Evolutionary conservation across 2,888 invertebrate genomes (phyloP), one percentile per base, ranked within the genome.

Genomic region (Lysandra coridon): DNA sequence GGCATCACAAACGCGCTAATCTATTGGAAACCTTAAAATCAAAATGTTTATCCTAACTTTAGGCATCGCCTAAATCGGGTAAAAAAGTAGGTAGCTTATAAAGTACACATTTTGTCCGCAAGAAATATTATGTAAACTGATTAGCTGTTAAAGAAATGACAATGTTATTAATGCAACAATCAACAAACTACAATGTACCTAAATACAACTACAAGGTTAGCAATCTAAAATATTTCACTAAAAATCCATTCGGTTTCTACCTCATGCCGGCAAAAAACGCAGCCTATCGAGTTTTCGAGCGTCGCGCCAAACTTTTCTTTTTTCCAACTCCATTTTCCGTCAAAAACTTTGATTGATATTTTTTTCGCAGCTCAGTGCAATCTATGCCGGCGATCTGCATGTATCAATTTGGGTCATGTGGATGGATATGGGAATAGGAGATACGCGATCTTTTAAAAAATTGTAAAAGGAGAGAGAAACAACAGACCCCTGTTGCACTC

Each of bases 291-390:
- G 33, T 37, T 69, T 69, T 69, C 37, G 33, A 37, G 33, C 69
- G 69, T 69, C 69, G 33, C 69, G 69, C 33, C 5, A 69, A 69
- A 37, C 69, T 69, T 69, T 69, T 69, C 69, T 33, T 69, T 69
- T 69, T 69, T 37, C 33, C 14, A 17, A 69, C 69, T 69, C 69
- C 14, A 33, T 37, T 69, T 37, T 69, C 69, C 69, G 69, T 69
- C 69, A 69, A 69, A 69, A 69, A 69, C 33, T 69, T 69, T 69
- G 69, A 69, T 69, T 69, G 69, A 69, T 69, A 69, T 69, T 33
- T 69, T 69, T 69, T 69, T 69, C 33, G 33, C 33, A 17, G 69
- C 69, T 30, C 69, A 69, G 33, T 17, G 69, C 69, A 69, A 69
- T 69, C 69, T 17, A 17, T 69, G 64, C 64, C 1, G 14, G 14